These are phyloP conservation scores for Alectura lathami DNA, from an alignment of 2,113 vertebrate species.

Conservation along the genomic window DNA sequence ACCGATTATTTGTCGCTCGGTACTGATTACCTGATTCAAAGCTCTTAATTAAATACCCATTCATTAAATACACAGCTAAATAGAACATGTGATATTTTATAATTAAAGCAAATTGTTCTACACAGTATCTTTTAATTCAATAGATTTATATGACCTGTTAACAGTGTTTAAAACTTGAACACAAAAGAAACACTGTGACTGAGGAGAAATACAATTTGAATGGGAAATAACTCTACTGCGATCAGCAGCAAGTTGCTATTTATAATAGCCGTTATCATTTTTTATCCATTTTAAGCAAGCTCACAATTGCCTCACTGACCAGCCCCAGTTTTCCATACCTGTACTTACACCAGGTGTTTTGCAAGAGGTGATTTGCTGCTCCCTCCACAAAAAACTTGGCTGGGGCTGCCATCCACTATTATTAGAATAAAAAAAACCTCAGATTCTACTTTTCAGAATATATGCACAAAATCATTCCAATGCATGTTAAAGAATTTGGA, in stretches of 20 bases:
- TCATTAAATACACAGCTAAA: constrained; percentile 44
- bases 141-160: constrained; percentile 59
- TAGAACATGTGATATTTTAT: constrained; percentile 16
- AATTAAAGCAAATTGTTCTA: constrained; percentile 60
- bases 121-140: constrained; percentile 49
- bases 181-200: not conserved
- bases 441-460: not conserved
- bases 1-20: constrained; percentile 50
- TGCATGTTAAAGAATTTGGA: not conserved
- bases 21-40: constrained; percentile 64
- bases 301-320: not conserved
- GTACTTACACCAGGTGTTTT: fast-evolving
- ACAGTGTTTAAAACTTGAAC: not conserved
- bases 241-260: not conserved
- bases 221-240: not conserved
- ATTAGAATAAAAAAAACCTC: not conserved
- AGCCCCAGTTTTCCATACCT: not conserved
- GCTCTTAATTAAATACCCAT: constrained; percentile 69
- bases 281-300: not conserved
- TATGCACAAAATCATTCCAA: not conserved
- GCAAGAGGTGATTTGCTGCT: not conserved
- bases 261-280: not conserved
- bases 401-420: not conserved
- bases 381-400: not conserved
- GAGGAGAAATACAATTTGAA: not conserved